Evolutionary conservation across 2,888 invertebrate genomes (phyloP).

Genomic region (Pterostichus niger): DNA sequence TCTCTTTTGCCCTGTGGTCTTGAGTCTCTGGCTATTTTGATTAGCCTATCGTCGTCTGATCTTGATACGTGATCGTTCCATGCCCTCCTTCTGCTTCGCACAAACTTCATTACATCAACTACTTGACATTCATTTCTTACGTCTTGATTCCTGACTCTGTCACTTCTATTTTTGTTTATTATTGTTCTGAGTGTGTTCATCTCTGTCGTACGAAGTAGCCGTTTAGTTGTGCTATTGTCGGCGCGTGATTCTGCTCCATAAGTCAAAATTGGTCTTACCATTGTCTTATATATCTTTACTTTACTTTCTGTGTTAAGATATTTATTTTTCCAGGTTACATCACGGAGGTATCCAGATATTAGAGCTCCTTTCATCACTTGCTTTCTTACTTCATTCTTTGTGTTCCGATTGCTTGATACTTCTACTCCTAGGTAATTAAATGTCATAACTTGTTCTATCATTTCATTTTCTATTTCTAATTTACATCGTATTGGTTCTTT

Average conservation of each 20-base stretch:
- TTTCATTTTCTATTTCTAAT: slow-evolving; percentile 63
- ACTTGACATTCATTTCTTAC: slow-evolving; percentile 58
- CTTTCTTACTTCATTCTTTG: background rate
- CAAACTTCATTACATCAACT: slow-evolving; percentile 23
- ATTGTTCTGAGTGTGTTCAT: slow-evolving; percentile 65
- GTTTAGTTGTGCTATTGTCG: slow-evolving; percentile 66
- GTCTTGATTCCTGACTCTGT: slow-evolving; percentile 55
- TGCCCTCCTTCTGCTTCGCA: slow-evolving; percentile 4
- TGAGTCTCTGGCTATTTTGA: slow-evolving; percentile 24
- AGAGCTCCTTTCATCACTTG: slow-evolving; percentile 48
- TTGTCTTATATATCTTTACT: slow-evolving; percentile 67
- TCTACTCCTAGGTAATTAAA: slow-evolving; percentile 53
- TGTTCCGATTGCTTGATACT: slow-evolving; percentile 40
- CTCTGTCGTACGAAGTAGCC: slow-evolving; percentile 57
- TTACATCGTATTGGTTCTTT: slow-evolving; percentile 68
- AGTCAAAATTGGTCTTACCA: slow-evolving; percentile 66
- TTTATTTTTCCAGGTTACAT: slow-evolving; percentile 64
- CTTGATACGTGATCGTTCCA: slow-evolving; percentile 44
- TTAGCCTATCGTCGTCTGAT: background rate
- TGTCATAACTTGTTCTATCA: slow-evolving; percentile 66
- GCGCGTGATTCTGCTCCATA: slow-evolving; percentile 67
- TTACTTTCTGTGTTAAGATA: slow-evolving; percentile 46
- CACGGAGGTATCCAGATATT: slow-evolving; percentile 13
- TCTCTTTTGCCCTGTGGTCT: too few relatives aligned
- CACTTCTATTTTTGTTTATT: slow-evolving; percentile 40